Evolutionary conservation across 2,888 invertebrate genomes (phyloP).

Genomic region (Chymomyza amoena): DNA sequence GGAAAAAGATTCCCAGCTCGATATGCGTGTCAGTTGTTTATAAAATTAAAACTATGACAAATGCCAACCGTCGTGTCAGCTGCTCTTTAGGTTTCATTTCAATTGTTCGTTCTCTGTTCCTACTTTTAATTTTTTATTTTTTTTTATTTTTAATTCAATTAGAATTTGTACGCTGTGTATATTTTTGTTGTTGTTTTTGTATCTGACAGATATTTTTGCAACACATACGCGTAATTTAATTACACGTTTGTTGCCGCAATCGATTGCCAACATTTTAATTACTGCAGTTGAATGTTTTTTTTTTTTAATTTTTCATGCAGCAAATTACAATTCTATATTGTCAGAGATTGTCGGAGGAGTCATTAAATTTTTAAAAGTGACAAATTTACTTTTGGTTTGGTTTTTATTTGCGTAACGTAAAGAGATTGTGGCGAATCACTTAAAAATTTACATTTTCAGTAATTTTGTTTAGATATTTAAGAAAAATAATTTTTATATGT

Average conservation of each 20-base stretch:
- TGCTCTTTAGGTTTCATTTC: neutral
- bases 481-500: conserved; percentile 19
- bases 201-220: conserved; percentile 17
- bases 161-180: conserved; percentile 20
- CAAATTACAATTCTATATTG: conserved; percentile 21
- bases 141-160: conserved; percentile 29
- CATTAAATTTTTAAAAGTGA: neutral
- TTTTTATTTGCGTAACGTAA: no score
- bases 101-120: neutral
- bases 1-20: neutral
- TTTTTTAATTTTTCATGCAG: neutral
- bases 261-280: conserved; percentile 19
- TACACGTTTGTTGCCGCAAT: conserved; percentile 18
- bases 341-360: neutral
- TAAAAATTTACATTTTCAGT: neutral
- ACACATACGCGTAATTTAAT: conserved; percentile 37
- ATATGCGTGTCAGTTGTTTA: conserved; percentile 32
- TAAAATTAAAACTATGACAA: conserved; percentile 40
- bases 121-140: neutral
- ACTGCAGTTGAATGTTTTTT: conserved; percentile 7
- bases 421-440: neutral
- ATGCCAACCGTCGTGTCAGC: conserved; percentile 6
- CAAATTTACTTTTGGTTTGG: neutral
- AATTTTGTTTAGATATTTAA: neutral
- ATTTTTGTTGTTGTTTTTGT: conserved; percentile 13